Base-by-base conservation (phyloP, 2,797 vertebrate species). In the Sternarchorhynchus goeldii region DNA sequence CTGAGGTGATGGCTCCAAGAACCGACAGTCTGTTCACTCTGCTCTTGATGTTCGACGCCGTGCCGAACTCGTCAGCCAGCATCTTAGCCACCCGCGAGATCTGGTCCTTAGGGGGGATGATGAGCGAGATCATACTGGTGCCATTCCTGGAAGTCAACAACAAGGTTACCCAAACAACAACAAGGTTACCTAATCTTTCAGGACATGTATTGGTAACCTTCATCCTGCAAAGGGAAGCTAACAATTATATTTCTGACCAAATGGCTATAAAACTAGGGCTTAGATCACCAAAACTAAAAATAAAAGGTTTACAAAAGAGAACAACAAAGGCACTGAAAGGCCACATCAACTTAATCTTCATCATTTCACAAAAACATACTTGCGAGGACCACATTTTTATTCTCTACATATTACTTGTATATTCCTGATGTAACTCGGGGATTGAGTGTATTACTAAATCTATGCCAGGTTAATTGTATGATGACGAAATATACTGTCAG, bases 101-200 rank as follows among this genome's bases (percentile, higher is more conserved):
- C 91, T 95, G 95, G 91, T 95, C 95, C 93, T 95, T 95, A 79
- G 94, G 95, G 82, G 95, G 95, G 90, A 95, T 96, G 91, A 96
- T 95, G 90, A 95, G 89, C 0, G 95, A 95, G 85, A 96, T 95
- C 95, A 96, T 95, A 90, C 94, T 95, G 89, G 95, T 96, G 87
- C 95, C 95, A 91, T 95, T 95, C 89, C 95, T 96, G 84, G 69
- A 82, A 58, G 77, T 77, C 82, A 69, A 45, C 60, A 18, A 45
- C 64, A 17, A 34, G 16, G 21, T 32, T 62, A 64, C 2, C n/a
- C 25, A 25, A 25, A 25, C 25, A 25, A 57, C 12, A n/a, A 29
- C 64, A 17, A 34, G 16, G 21, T 32, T 62, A 64, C 2, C n/a
- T 17, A 57, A 16, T 10, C 31, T 18, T 21, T 18, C 21, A 36